A percentile compares a stretch with the other conserved stretches of the same genome.
Conservation (phyloP, 1,140 invertebrate species). For the Whitmania pigra region DNA sequence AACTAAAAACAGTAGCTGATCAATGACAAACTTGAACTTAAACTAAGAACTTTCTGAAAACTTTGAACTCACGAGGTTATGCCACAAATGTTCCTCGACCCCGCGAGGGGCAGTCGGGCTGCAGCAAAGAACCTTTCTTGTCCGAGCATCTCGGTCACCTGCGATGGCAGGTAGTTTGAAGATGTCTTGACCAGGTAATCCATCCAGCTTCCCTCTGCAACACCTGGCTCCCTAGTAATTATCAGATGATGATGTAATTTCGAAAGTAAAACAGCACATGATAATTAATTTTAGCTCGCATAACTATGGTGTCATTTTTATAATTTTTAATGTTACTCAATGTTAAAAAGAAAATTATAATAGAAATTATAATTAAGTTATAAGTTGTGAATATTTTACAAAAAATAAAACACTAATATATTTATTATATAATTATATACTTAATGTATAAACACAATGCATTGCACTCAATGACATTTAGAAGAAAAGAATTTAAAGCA, state of each 20-base stretch:
- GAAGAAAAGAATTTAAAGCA: too few species aligned
- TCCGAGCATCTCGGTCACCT: conserved; percentile 62
- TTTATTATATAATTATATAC: too few species aligned
- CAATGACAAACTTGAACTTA: too few species aligned
- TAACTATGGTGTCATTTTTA: background rate
- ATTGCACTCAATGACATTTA: too few species aligned
- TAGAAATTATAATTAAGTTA: too few species aligned
- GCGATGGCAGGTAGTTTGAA: conserved; percentile 72
- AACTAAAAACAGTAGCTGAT: background rate
- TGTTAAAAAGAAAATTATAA: too few species aligned
- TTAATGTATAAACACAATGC: too few species aligned
- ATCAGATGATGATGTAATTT: background rate
- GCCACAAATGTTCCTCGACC: background rate
- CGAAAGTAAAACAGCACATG: background rate
- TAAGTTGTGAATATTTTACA: too few species aligned
- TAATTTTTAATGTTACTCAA: too few species aligned
- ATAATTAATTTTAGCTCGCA: background rate
- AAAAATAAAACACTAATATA: too few species aligned
- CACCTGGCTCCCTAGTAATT: conserved; percentile 26
- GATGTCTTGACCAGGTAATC: conserved; percentile 65
- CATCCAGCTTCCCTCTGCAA: conserved; percentile 55
- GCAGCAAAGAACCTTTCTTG: conserved; percentile 85
- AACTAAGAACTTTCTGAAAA: too few species aligned
- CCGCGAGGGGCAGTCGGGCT: conserved; percentile 63
- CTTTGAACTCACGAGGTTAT: background rate